phyloP scores from a whole-genome alignment of 2,888 invertebrate species.

The Eupsilia transversa region DNA sequence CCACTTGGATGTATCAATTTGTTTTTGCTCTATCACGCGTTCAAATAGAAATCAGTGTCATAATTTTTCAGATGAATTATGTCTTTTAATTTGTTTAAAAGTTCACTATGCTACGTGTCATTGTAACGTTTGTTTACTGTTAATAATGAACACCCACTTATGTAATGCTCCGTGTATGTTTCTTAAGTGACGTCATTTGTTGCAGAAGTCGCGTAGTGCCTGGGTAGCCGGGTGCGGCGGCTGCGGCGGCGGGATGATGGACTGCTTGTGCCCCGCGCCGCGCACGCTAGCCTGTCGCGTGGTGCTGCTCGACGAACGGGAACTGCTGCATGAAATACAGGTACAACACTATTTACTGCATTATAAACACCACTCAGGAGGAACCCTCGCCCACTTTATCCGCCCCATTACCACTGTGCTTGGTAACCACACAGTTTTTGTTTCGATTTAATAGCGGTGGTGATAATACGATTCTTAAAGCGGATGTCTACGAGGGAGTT shows the following conservation, averaged over 20 bases:
- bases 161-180: constrained; percentile 29
- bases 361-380: background rate
- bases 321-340: constrained; percentile 97
- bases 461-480: constrained; percentile 59
- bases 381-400: background rate
- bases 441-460: constrained; percentile 51
- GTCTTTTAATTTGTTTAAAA: background rate
- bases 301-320: constrained; percentile 96
- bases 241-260: constrained; percentile 85
- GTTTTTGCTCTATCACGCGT: background rate
- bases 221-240: constrained; percentile 71
- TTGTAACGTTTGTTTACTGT: background rate
- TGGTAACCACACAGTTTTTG: constrained; percentile 42
- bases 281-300: constrained; percentile 94
- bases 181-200: constrained; percentile 63
- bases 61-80: background rate
- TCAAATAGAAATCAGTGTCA: background rate
- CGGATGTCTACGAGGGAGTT: constrained; percentile 63
- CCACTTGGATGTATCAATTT: constrained; percentile 5
- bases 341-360: constrained; percentile 85
- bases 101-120: background rate
- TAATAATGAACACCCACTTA: constrained; percentile 1
- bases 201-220: constrained; percentile 62
- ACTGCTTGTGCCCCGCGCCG: constrained; percentile 91
- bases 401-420: constrained; percentile 9